Evolutionary conservation across 2,797 vertebrate genomes (phyloP), one percentile per base, ranked within the genome.

Genomic region (Oreochromis mossambicus): DNA sequence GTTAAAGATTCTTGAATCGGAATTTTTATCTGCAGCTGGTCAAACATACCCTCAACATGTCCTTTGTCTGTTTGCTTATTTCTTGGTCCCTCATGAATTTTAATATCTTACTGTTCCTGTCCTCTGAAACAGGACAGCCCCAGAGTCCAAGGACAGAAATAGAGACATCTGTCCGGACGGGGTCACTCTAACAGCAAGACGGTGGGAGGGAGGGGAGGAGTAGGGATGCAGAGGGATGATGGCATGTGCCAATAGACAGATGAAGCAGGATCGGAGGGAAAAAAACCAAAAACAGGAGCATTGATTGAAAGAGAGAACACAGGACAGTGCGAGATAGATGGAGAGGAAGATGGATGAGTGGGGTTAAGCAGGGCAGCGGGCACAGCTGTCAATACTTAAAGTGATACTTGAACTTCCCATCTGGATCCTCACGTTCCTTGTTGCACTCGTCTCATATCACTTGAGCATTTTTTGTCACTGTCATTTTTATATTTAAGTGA

Each of bases 51-150:
- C 46, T 79, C 48, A 91, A 77, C 82, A 81, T 77, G 88, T 92
- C 92, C 84, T 91, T 89, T 95, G 94, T 93, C 87, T 52, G 21
- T 14, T 78, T 78, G 83, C 91, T 91, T 95, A 93, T 95, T 95
- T 94, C 86, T 85, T 89, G 91, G 83, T 79, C 80, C 63, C 3
- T 84, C 86, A 87, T 90, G 91, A 93, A 95, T 95, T 94, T 95
- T 94, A 94, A 95, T 94, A 88, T 91, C 80, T 87, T 63, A 77
- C 86, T 91, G 89, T 92, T 83, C 86, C 50, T 46, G 73, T 34
- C 13, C 21, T 90, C 83, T 87, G 87, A 91, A 92, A 94, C 93
- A 92, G 88, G 81, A 87, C 87, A 77, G 76, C 52, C 46, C 79
- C 82, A 79, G 55, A 88, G 87, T 88, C 89, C 89, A 93, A 93